Conservation (phyloP, 1,140 invertebrate genomes). For the Himalopsyche phryganea region DNA sequence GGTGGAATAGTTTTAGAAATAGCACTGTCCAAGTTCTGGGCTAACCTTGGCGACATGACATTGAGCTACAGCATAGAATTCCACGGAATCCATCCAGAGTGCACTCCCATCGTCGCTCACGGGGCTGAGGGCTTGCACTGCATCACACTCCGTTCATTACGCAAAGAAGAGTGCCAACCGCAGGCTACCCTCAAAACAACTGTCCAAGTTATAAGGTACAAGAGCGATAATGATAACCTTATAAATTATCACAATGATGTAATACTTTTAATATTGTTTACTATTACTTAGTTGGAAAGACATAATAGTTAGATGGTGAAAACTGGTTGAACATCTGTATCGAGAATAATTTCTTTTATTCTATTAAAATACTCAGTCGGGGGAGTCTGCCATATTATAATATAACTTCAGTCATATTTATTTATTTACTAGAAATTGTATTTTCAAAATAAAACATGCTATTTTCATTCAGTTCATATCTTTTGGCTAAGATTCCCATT, state of each 20-base stretch:
- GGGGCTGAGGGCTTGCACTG: conserved; percentile 74
- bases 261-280: no score
- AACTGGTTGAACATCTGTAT: no score
- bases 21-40: conserved; percentile 92
- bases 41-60: conserved; percentile 72
- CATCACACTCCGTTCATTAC: conserved; percentile 68
- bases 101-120: conserved; percentile 57
- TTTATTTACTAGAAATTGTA: no score
- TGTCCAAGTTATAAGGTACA: conserved; percentile 72
- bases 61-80: conserved; percentile 78
- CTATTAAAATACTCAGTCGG: no score
- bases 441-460: no score
- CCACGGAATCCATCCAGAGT: conserved; percentile 72
- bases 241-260: not conserved
- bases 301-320: no score
- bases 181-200: conserved; percentile 70
- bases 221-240: conserved; percentile 15
- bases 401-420: no score
- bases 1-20: conserved; percentile 79
- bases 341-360: no score
- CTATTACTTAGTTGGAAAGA: no score
- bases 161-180: conserved; percentile 78
- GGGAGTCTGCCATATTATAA: no score
- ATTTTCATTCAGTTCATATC: no score
- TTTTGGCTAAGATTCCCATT: no score